Evolutionary conservation across 2,888 invertebrate genomes (phyloP), one percentile per base, ranked within the genome.

Genomic region (Calephelis perditalis): DNA sequence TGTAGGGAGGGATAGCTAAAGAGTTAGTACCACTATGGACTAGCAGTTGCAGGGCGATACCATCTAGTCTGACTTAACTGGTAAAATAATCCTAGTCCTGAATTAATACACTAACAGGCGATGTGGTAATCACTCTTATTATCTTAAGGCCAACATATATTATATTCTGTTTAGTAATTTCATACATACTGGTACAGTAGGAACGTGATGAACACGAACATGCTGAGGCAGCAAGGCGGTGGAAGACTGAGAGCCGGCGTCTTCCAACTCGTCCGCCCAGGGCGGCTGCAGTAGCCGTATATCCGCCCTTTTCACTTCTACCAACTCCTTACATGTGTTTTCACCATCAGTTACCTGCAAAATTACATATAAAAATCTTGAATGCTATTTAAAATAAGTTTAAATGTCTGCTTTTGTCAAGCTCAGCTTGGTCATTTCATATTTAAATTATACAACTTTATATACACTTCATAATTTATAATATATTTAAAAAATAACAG

Each of bases 211-310:
- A 66, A 75, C 71, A 2, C 82, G 74, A 62, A 81, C 64, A 63
- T 76, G 87, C 70, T 78, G 82, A 63, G 75, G 80, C 75, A 81
- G 86, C 74, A 82, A 75, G 10, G 74, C 77, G 64, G 79, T 71
- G 36, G 78, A 74, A 0, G 81, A 73, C 59, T 83, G 84, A 5
- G 86, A 78, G 47, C 88, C 87, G 0, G 92, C 87, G 72, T 95
- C 95, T 73, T 95, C 96, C 63, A 99, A 83, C 85, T 99, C 99
- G 74, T 99, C 99, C 88, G 96, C 96, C 99, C 99, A 99, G 0
- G 99, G 99, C 12, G 98, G 98, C 76, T 96, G 94, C 68, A 98
- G 90, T 37, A 99, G 92, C 36, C 99, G 93, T 63, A 99, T 91
- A 80, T 98, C 97, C 5, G 98, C 97, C 46, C 99, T 92, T 76